Evolutionary conservation across 1,140 invertebrate genomes (phyloP).

Genomic region (Stenopsyche tienmushanensis): DNA sequence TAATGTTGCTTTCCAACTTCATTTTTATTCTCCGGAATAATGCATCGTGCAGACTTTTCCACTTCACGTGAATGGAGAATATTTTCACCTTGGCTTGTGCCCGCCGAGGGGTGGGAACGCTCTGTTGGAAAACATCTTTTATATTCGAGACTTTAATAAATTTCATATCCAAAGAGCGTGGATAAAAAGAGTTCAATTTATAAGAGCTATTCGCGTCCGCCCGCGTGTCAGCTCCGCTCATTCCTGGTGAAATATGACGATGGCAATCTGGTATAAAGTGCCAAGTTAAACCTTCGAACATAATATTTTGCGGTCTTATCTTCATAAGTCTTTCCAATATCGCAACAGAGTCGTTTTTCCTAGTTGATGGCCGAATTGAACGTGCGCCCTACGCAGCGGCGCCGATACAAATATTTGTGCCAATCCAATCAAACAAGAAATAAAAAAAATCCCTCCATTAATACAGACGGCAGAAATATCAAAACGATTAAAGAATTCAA

Average conservation of each 20-base stretch:
- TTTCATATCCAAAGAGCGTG: constrained; percentile 30
- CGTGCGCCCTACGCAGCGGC: too few species aligned
- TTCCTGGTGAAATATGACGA: constrained; percentile 35
- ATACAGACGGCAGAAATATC: too few species aligned
- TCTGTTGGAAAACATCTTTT: constrained; percentile 18
- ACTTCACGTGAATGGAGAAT: not conserved
- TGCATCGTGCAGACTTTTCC: not conserved
- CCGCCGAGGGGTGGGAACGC: too few species aligned
- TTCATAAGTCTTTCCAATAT: constrained; percentile 38
- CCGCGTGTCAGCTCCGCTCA: constrained; percentile 20
- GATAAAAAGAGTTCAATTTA: constrained; percentile 39
- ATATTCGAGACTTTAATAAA: constrained; percentile 36
- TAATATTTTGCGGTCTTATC: constrained; percentile 37
- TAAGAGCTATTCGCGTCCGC: constrained; percentile 25
- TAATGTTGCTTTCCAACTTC: too few species aligned
- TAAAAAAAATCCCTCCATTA: too few species aligned
- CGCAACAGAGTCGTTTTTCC: not conserved
- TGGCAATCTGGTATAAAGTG: constrained; percentile 39
- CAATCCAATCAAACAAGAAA: too few species aligned
- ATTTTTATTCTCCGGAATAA: not conserved
- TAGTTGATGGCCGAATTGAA: not conserved
- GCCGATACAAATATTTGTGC: too few species aligned
- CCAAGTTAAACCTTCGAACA: constrained; percentile 32
- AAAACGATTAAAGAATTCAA: too few species aligned
- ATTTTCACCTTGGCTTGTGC: not conserved